Evolutionary conservation across 2,888 invertebrate species (phyloP), one percentile per base, ranked within the genome.

Genomic region (Cryptocheilus praepositus): DNA sequence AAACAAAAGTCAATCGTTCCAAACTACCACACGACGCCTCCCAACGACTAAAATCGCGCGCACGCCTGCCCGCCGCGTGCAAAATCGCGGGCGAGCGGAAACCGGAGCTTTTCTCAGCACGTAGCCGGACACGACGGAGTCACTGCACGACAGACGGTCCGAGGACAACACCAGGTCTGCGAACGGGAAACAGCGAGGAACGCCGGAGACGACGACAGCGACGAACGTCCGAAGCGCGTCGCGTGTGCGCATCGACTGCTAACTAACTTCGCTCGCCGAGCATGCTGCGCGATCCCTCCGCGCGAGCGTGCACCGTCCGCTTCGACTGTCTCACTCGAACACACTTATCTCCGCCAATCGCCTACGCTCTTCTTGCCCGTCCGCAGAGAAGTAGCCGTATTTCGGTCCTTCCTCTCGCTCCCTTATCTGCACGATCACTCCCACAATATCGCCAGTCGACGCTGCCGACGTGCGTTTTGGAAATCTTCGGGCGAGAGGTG

Each of bases 231-330:
- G 86, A 80, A 85, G 70, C 84, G 85, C 83, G 85, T 86, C 83
- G 81, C 82, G 87, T 85, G 87, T 86, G 87, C 88, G 88, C 87
- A 84, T 85, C 87, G 88, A 88, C 88, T 88, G 87, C 86, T 86
- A 86, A 87, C 85, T 85, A 87, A 86, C 83, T 83, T 82, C 81
- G 80, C 80, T 82, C 81, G 75, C 75, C 80, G 80, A 82, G 80
- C 82, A 36, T 36, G 13, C 77, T 79, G 75, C 73, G 73, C 76
- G 72, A 72, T 72, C 81, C 69, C 70, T 66, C 62, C 67, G 54
- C 61, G 8, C 66, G 49, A 7, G 43, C 51, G 16, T 64, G 69
- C 64, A 64, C 67, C 61, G 43, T 58, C 54, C 43, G 8, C 15
- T 64, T 54, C 16, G 4, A 18, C 68, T 52, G 51, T 73, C 64